Percentiles rank a stretch among this genome's conserved stretches.
These are phyloP conservation scores for Drosophila nr. perissopoda DNA, from an alignment of 2,888 invertebrate species.

Conservation along the genomic window DNA sequence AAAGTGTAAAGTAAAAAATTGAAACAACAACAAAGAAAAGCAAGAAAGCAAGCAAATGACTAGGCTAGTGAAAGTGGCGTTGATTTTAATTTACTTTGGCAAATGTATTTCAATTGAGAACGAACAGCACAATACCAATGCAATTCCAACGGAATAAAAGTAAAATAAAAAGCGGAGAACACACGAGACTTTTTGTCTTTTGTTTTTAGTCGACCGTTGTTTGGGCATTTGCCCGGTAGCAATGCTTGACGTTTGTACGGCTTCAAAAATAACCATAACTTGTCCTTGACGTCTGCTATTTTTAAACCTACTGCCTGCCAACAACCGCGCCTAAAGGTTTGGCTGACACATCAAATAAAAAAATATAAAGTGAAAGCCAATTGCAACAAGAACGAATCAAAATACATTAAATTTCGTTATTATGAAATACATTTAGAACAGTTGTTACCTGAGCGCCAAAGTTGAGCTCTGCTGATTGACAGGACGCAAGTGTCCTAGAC, in stretches of 20 bases:
- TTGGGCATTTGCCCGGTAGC: slow-evolving; percentile 38
- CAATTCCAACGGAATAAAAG: slow-evolving; percentile 23
- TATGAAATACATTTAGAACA: slow-evolving; percentile 19
- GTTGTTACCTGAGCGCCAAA: not conserved
- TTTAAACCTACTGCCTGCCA: slow-evolving; percentile 45
- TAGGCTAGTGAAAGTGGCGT: slow-evolving; percentile 56
- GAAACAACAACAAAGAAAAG: slow-evolving; percentile 24
- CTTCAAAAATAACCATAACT: slow-evolving; percentile 76
- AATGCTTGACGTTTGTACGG: slow-evolving; percentile 51
- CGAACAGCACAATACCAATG: slow-evolving; percentile 19
- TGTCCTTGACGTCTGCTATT: slow-evolving; percentile 68
- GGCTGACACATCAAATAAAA: slow-evolving; percentile 20
- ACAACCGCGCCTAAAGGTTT: slow-evolving; percentile 30
- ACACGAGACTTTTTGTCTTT: slow-evolving; percentile 20
- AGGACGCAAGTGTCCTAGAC: slow-evolving; percentile 56
- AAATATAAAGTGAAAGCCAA: slow-evolving; percentile 44
- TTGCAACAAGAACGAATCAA: slow-evolving; percentile 27
- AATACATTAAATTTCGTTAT: slow-evolving; percentile 12
- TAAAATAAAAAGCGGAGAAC: slow-evolving; percentile 12
- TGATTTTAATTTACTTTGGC: slow-evolving; percentile 48
- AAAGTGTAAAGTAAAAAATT: slow-evolving; percentile 21
- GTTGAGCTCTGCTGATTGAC: slow-evolving; percentile 14
- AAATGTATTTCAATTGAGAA: slow-evolving; percentile 47
- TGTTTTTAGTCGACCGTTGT: slow-evolving; percentile 17
- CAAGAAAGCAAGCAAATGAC: slow-evolving; percentile 34